phyloP scores from a whole-genome alignment of 2,888 invertebrate species.

The Pherbina coryleti region DNA sequence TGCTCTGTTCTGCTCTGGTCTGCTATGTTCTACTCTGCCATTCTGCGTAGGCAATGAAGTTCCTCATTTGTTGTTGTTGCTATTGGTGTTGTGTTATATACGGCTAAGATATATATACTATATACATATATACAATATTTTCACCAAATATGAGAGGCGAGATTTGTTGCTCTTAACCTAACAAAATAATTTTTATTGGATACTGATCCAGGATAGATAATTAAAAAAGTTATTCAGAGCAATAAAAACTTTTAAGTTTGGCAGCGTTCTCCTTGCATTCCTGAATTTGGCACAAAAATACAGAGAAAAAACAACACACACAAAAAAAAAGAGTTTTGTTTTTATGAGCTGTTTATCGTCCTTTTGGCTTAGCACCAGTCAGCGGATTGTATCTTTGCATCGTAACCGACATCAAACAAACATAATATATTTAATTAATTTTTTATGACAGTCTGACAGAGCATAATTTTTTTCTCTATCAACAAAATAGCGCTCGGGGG shows the following conservation, averaged over 20 bases:
- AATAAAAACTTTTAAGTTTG: conserved; percentile 40
- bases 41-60: conserved; percentile 8
- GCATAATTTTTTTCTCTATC: background rate
- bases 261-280: background rate
- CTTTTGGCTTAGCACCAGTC: conserved; percentile 35
- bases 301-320: conserved; percentile 46
- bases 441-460: conserved; percentile 50
- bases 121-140: background rate
- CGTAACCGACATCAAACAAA: conserved; percentile 15
- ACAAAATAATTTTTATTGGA: conserved; percentile 31
- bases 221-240: conserved; percentile 55
- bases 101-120: background rate
- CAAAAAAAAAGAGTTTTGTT: conserved; percentile 59
- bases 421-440: conserved; percentile 60
- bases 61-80: background rate
- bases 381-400: conserved; percentile 35
- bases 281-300: background rate
- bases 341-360: conserved; percentile 60
- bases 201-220: conserved; percentile 47
- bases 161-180: conserved; percentile 25
- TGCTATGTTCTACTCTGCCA: no score
- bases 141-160: background rate
- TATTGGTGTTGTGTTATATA: background rate
- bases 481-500: no score
- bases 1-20: no score